Base-by-base conservation (phyloP, 1,140 invertebrate species). In the Tenebrio molitor region DNA sequence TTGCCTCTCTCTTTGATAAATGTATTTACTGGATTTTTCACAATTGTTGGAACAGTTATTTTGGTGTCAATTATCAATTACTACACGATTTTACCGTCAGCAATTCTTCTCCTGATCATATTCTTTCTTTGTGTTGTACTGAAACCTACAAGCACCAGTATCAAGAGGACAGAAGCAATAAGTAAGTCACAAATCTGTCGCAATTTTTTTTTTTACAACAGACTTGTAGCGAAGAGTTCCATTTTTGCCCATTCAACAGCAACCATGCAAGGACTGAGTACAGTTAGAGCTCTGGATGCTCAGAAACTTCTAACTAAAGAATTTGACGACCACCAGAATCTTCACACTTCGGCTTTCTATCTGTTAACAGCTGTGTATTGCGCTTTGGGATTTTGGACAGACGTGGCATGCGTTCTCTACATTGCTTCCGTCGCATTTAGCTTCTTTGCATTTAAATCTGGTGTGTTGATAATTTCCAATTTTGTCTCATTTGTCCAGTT, bases 201-300 rank as follows among this genome's bases (percentile, higher is more conserved):
- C 10, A 33, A 33, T 33, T 33, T 33, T 4, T 33, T 33, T 10
- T 10, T 19, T 36, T 16, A 21, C 8, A 66, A 1, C 16, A 16
- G 66, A 14, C 1, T 33, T 62, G 77, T 78, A 88, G 36, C 36
- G 4, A 80, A 85, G 72, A 88, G 87, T 76, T 91, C 92, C 2
- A 87, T 94, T 2, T 92, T 91, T 77, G 89, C 91, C 8, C 91
- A 92, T 75, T 81, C 93, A 0, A 89, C 86, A 70, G 86, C 90
- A 1, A 87, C 89, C 0, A 70, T 93, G 3, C 86, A 89, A 78
- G 92, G 92, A 3, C 78, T 93, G 1, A 84, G 87, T 16, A 92
- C 90, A 0, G 90, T 93, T 19, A 81, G 91, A 74, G 88, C 91
- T 2, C 89, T 87, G 68, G 79, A 81, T 6, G 84, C 85, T 4